Conservation (phyloP, 2,113 vertebrate genomes). For the Channa argus region DNA sequence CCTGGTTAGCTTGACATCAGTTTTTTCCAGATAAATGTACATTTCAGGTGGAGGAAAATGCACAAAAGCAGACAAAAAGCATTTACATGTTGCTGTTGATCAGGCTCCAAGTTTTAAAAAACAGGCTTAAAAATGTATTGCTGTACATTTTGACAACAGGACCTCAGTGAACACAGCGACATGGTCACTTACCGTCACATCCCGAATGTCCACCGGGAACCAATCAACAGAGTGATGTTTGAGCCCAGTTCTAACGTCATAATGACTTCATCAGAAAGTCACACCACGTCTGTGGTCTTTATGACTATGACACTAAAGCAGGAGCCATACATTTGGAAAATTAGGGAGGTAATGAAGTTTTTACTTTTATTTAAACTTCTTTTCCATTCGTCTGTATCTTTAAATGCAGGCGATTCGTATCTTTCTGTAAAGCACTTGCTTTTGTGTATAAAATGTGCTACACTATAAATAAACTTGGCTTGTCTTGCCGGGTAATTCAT, state of each 20-base stretch:
- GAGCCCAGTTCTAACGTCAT: constrained; percentile 54
- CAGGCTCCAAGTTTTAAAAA: not conserved
- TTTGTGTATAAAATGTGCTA: too few relatives aligned
- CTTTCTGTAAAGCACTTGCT: too few relatives aligned
- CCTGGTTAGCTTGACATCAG: not conserved
- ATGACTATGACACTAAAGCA: constrained; percentile 48
- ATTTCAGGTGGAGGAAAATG: not conserved
- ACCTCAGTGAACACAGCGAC: constrained; percentile 51
- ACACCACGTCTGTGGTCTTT: constrained; percentile 63
- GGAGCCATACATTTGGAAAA: constrained; percentile 56
- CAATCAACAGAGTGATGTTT: constrained; percentile 62
- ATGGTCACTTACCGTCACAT: constrained; percentile 51
- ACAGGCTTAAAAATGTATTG: not conserved
- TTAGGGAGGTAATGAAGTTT: constrained; percentile 61
- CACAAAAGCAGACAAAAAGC: not conserved
- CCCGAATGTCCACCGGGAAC: constrained; percentile 32
- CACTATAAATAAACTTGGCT: too few relatives aligned
- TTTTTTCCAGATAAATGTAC: not conserved
- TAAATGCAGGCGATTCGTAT: too few relatives aligned
- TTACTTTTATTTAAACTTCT: too few relatives aligned
- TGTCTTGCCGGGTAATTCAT: too few relatives aligned
- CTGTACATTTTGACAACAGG: constrained; percentile 42
- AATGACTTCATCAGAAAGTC: constrained; percentile 64
- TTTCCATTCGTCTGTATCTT: too few relatives aligned
- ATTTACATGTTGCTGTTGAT: not conserved